These are phyloP conservation scores for Morelia viridis DNA, from an alignment of 2,797 vertebrate genomes.

Conservation along the genomic window DNA sequence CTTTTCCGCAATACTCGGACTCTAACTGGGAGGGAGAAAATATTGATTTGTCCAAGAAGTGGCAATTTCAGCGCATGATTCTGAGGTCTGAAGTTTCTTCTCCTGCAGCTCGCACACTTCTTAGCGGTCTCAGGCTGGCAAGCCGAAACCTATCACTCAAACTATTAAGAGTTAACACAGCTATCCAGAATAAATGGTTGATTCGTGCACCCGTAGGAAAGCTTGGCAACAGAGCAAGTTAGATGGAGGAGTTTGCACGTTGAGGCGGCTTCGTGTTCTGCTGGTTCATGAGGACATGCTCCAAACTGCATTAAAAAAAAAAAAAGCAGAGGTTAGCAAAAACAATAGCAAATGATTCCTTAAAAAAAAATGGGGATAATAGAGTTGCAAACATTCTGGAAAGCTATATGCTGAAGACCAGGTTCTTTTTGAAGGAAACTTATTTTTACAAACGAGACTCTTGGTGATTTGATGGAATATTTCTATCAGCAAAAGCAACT, in stretches of 20 bases:
- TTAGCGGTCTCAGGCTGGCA: neutral
- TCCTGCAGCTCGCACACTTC: neutral
- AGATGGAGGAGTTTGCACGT: conserved; percentile 45
- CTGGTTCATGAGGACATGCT: conserved; percentile 36
- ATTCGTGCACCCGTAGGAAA: conserved; percentile 50
- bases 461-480: too few species aligned
- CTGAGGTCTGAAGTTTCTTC: neutral
- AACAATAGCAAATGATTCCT: neutral
- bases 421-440: neutral
- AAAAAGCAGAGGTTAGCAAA: neutral
- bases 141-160: conserved; percentile 54
- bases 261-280: conserved; percentile 25
- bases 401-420: neutral
- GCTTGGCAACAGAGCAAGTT: conserved; percentile 51
- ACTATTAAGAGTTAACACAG: conserved; percentile 48
- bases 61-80: neutral
- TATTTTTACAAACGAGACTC: neutral
- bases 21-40: neutral
- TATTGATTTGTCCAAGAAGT: neutral
- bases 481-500: too few species aligned
- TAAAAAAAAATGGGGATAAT: neutral
- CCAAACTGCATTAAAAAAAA: conserved; percentile 58
- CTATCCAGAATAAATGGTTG: conserved; percentile 50
- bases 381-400: neutral
- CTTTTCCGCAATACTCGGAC: neutral